Evolutionary conservation across 2,113 vertebrate species (phyloP), one percentile per base, ranked within the genome.

Genomic region (Chloebia gouldiae): DNA sequence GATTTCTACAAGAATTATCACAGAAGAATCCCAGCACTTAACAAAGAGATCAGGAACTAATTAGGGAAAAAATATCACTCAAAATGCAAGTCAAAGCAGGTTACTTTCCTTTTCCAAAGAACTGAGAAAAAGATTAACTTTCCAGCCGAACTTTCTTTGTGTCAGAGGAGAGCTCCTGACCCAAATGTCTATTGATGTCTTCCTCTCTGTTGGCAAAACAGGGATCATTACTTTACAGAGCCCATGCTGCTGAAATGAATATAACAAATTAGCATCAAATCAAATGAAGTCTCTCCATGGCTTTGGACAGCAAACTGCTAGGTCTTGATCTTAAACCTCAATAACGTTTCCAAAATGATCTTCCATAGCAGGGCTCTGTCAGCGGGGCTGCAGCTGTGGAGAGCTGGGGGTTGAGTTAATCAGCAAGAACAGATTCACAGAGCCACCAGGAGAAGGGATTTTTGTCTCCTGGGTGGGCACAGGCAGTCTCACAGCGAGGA

Each of bases 311-410:
- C 49, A 82, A 72, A 93, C 78, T 83, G 63, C 70, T 91, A 81
- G 83, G 81, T 80, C 91, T 93, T 92, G 80, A 89, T 90, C 90
- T 90, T 86, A 80, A 94, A 86, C 72, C 70, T 95, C 79, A 79
- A 20, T 71, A 61, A 79, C 51, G 24, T 75, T 94, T 75, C 79
- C 53, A 71, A 92, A 91, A 92, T 6, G 72, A 86, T n/a, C 84
- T 86, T 51, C 57, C 63, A 23, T 50, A 0, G 6, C 1, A 0
- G 57, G 83, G 33, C 40, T 94, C 78, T 83, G 66, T 13, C 72
- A 79, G 81, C 7, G 0, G 87, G 70, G 53, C 66, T 91, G 65
- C 25, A 59, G 76, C 49, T 42, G 10, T 15, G 51, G 33, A 57
- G 86, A 19, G 13, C 42, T 63, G 49, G 47, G 61, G 53, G 51